Conservation (phyloP, 1,140 invertebrate species). For the Metaphire vulgaris region DNA sequence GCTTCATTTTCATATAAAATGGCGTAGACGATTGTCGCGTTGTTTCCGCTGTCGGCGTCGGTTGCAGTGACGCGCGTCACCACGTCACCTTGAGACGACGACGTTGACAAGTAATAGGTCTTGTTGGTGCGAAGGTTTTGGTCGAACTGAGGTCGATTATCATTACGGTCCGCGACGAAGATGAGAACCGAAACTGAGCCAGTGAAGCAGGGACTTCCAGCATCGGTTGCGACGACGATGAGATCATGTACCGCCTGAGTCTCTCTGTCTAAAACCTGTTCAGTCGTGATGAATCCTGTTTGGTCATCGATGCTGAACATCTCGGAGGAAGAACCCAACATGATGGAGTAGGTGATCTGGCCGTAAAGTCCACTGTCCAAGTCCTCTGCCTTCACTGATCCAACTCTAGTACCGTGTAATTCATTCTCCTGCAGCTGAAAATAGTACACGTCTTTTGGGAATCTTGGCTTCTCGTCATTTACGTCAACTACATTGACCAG, state of each 20-base stretch:
- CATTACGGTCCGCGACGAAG: conserved; percentile 23
- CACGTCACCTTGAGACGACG: conserved; percentile 1
- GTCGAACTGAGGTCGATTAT: conserved; percentile 25
- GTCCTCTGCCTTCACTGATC: conserved; percentile 22
- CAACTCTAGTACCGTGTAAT: conserved; percentile 52
- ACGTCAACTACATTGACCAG: conserved; percentile 23
- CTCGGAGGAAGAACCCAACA: not conserved
- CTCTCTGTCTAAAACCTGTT: conserved; percentile 24
- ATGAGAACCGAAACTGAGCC: conserved; percentile 6
- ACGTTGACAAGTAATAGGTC: conserved; percentile 1
- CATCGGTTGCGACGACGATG: conserved; percentile 21
- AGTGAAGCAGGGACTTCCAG: conserved; percentile 41
- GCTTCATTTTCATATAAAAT: not conserved
- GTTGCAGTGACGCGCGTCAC: conserved; percentile 55
- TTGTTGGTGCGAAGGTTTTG: not conserved
- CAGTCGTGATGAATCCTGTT: conserved; percentile 19
- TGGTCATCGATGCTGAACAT: conserved; percentile 19
- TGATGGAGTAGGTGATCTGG: conserved; percentile 14
- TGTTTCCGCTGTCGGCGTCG: conserved; percentile 83
- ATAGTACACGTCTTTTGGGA: conserved; percentile 17
- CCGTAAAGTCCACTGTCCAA: conserved; percentile 19
- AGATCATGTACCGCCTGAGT: conserved; percentile 13
- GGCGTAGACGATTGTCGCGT: conserved; percentile 53
- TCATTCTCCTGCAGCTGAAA: conserved; percentile 26
- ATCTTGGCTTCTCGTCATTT: conserved; percentile 25